Percentiles rank a stretch among this genome's conserved stretches.
phyloP scores from a whole-genome alignment of 2,888 invertebrate genomes.

The Sinotaia quadrata region DNA sequence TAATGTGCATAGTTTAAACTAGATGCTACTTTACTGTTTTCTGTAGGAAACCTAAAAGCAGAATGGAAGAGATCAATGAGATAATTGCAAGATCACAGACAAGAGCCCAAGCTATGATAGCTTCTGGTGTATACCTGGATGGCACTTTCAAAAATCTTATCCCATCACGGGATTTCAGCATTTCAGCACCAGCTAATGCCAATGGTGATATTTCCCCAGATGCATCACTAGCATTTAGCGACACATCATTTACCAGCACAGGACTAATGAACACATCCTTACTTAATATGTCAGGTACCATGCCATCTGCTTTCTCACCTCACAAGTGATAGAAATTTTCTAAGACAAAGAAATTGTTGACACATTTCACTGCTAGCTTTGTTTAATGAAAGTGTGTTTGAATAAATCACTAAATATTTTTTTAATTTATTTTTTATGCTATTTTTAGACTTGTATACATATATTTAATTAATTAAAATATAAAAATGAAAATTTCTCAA shows the following conservation, averaged over 20 bases:
- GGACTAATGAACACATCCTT: constrained; percentile 36
- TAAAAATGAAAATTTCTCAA: too few relatives aligned
- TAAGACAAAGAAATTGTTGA: too few relatives aligned
- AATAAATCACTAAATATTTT: too few relatives aligned
- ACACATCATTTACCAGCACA: constrained; percentile 33
- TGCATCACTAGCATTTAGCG: constrained; percentile 35
- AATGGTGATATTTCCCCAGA: constrained; percentile 37
- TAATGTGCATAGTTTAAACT: background rate
- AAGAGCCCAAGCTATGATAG: constrained; percentile 63
- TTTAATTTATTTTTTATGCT: too few relatives aligned
- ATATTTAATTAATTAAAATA: too few relatives aligned
- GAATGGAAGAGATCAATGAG: constrained; percentile 69
- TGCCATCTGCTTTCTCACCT: background rate
- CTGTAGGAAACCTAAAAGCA: constrained; percentile 58
- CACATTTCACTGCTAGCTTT: too few relatives aligned
- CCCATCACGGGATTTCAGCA: constrained; percentile 36
- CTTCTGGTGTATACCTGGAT: constrained; percentile 52
- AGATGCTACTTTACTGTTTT: constrained; percentile 4
- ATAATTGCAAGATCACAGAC: constrained; percentile 67
- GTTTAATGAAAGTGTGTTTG: too few relatives aligned
- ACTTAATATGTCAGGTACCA: constrained; percentile 30
- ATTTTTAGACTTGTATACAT: too few relatives aligned
- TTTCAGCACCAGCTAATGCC: constrained; percentile 21
- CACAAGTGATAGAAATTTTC: background rate
- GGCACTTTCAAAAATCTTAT: constrained; percentile 33